Evolutionary conservation across 2,797 vertebrate genomes (phyloP), one percentile per base, ranked within the genome.

Genomic region (Falco columbarius): DNA sequence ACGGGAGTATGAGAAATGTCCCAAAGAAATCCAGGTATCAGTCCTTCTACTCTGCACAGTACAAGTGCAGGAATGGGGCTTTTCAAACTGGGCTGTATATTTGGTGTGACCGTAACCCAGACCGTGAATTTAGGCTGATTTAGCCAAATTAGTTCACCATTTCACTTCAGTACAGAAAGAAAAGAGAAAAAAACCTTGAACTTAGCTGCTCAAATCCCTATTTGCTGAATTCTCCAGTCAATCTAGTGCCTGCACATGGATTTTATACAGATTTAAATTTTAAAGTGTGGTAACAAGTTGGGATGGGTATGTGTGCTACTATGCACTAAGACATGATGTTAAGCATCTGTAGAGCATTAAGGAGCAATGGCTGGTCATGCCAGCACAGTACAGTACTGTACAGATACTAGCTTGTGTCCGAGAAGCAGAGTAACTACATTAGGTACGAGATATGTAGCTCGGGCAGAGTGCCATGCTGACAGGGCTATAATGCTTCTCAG

Each of bases 151-250:
- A 55, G 16, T 30, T 20, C 54, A 72, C 17, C 9, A 5, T 74
- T 61, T 87, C 47, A 42, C 47, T 66, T 83, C 30, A 47, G 5
- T 7, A 62, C 2, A 20, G n/a, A 34, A 52, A 14, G 36, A 32
- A 20, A 7, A 6, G 16, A 46, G n/a, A 16, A 27, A 32, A 3
- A 36, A 2, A 0, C 1, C 22, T 59, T 32, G 14, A 17, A 9
- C 17, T 81, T 58, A 73, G 12, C 55, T 55, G 38, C 26, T 92
- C 38, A 54, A 61, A 55, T 9, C 9, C 30, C 36, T 65, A 10
- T 34, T 51, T 90, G 46, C 26, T 47, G 59, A 65, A 65, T 72
- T 83, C 42, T 58, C 23, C 42, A 13, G 30, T 76, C 36, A 40
- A 1, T 10, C 32, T 38, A 14, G 10, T 30, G 15, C 12, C 68